phyloP scores from a whole-genome alignment of 2,888 invertebrate genomes.

The Syrphus vitripennis region DNA sequence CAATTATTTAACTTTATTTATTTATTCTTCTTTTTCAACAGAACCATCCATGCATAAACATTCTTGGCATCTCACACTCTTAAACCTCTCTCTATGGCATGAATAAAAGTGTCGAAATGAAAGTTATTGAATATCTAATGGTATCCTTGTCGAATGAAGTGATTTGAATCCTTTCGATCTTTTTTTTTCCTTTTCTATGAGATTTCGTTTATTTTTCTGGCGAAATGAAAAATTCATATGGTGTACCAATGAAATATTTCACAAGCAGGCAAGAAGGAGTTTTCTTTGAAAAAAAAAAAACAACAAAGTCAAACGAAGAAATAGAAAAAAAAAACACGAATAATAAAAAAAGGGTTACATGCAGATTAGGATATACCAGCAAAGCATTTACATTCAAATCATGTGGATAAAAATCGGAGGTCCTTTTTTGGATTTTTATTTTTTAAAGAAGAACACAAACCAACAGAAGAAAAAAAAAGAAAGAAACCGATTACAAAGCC shows the following conservation, averaged over 20 bases:
- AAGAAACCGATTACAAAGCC: conserved; percentile 40
- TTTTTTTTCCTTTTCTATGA: neutral
- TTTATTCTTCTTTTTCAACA: conserved; percentile 36
- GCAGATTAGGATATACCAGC: conserved; percentile 51
- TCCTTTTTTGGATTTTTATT: conserved; percentile 31
- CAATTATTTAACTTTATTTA: conserved; percentile 65
- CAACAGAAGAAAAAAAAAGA: neutral
- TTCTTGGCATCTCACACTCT: neutral
- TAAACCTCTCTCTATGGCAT: neutral
- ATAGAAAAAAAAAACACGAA: neutral
- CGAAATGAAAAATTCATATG: conserved; percentile 68
- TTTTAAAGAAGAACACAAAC: neutral
- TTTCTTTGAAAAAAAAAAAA: neutral
- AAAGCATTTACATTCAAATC: conserved; percentile 65
- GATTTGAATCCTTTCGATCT: conserved; percentile 58
- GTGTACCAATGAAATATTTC: conserved; percentile 58
- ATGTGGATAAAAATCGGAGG: conserved; percentile 61
- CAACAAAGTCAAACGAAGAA: neutral
- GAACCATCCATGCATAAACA: conserved; percentile 16
- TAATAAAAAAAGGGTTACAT: conserved; percentile 44
- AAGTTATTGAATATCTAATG: conserved; percentile 71
- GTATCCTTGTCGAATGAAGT: conserved; percentile 68
- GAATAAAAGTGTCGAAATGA: conserved; percentile 56
- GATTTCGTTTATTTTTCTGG: conserved; percentile 8
- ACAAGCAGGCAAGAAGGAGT: conserved; percentile 35